These are phyloP conservation scores for Bombylius discolor DNA, from an alignment of 2,888 invertebrate genomes.

Conservation along the genomic window DNA sequence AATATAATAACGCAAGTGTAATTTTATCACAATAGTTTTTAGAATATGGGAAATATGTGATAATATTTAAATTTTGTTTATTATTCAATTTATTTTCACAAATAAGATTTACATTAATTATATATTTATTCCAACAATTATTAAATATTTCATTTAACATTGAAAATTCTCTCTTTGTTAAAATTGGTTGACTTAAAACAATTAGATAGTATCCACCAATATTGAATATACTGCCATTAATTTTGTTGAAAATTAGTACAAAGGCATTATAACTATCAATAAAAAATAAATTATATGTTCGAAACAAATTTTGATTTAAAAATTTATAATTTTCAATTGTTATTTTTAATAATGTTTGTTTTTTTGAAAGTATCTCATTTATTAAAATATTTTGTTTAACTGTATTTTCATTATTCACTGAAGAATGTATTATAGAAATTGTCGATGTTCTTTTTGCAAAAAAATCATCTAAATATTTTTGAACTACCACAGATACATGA, in stretches of 20 bases:
- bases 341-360: too few species aligned
- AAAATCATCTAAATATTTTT: too few species aligned
- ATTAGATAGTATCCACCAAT: not conserved
- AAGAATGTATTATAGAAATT: too few species aligned
- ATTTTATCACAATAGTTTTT: not conserved
- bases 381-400: too few species aligned
- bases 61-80: not conserved
- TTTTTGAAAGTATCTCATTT: too few species aligned
- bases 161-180: not conserved
- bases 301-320: too few species aligned
- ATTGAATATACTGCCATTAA: not conserved
- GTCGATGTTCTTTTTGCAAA: too few species aligned
- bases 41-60: not conserved
- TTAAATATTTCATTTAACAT: not conserved
- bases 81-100: not conserved
- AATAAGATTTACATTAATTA: not conserved
- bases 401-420: too few species aligned
- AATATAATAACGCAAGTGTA: too few species aligned
- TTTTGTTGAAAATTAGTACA: not conserved
- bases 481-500: too few species aligned
- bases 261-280: not conserved
- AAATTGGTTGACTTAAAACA: not conserved
- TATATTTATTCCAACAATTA: not conserved
- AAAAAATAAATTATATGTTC: not conserved
- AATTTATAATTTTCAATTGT: too few species aligned